Evolutionary conservation across 1,140 invertebrate species (phyloP).

Genomic region (Cydia splendana): DNA sequence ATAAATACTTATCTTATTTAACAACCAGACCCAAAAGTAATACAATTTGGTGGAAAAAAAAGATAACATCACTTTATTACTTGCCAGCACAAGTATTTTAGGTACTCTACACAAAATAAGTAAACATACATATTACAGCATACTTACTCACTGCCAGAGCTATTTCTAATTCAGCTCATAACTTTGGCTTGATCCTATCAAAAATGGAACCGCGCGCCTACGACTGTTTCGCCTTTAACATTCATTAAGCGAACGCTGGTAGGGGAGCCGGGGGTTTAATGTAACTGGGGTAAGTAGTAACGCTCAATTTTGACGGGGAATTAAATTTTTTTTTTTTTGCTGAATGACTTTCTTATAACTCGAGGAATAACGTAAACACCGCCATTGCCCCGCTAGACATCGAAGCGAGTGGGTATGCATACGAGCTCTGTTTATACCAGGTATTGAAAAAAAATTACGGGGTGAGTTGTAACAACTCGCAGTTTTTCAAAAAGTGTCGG

Average conservation of each 20-base stretch:
- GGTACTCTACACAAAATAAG: neutral
- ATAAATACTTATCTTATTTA: neutral
- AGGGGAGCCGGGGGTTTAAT: too few relatives aligned
- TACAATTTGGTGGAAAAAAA: neutral
- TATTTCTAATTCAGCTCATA: conserved; percentile 15
- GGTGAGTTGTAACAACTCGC: too few relatives aligned
- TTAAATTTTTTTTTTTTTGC: too few relatives aligned
- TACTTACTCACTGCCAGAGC: neutral
- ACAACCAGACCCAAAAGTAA: neutral
- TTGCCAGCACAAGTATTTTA: neutral
- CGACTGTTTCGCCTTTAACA: conserved; percentile 9
- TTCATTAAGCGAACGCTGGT: conserved; percentile 3
- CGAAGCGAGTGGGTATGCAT: too few relatives aligned
- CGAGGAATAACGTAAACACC: too few relatives aligned
- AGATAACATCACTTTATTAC: neutral
- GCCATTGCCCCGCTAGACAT: too few relatives aligned
- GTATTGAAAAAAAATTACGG: too few relatives aligned
- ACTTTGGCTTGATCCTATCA: neutral
- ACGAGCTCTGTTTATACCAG: too few relatives aligned
- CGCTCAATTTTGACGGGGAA: too few relatives aligned
- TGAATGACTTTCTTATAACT: too few relatives aligned
- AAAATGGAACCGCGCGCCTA: conserved; percentile 4
- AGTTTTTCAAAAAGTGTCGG: too few relatives aligned
- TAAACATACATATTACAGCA: neutral
- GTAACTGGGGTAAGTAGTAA: too few relatives aligned